Conservation (phyloP, 2,113 vertebrate genomes). For the Bolborhynchus lineola region DNA sequence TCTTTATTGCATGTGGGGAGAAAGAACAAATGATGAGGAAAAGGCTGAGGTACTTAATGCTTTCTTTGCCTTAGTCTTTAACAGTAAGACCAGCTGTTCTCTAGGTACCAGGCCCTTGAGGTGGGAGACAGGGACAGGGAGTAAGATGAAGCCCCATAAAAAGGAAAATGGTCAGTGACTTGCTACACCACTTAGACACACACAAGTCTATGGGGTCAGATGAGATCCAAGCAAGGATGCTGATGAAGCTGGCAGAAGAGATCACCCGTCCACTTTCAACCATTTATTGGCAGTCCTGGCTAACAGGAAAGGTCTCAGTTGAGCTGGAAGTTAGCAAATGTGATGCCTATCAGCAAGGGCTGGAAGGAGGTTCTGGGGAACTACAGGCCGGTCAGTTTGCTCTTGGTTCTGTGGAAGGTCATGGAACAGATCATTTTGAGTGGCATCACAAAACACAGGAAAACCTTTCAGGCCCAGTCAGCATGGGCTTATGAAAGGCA, state of each 20-base stretch:
- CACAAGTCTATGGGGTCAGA: not conserved
- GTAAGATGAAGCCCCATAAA: not conserved
- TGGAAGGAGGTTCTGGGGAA: no score
- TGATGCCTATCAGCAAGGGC: no score
- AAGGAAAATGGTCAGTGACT: not conserved
- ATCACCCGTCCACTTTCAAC: not conserved
- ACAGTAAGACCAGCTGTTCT: not conserved
- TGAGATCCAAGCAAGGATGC: not conserved
- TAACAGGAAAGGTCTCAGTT: no score
- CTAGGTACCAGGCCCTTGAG: not conserved
- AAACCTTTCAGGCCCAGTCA: no score
- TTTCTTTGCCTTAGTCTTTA: not conserved
- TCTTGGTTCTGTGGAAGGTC: no score
- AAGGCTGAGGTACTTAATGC: not conserved
- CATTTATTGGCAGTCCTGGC: no score
- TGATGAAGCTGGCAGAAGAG: not conserved
- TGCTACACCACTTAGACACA: not conserved
- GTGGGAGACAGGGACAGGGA: not conserved
- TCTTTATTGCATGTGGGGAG: not conserved
- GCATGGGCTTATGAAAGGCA: no score
- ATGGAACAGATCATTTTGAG: no score
- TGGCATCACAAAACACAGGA: no score
- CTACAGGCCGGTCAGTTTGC: no score
- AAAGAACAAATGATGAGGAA: not conserved
- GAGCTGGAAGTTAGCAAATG: no score